Base-by-base conservation (phyloP, 2,113 vertebrate genomes). In the Mus musculus region DNA sequence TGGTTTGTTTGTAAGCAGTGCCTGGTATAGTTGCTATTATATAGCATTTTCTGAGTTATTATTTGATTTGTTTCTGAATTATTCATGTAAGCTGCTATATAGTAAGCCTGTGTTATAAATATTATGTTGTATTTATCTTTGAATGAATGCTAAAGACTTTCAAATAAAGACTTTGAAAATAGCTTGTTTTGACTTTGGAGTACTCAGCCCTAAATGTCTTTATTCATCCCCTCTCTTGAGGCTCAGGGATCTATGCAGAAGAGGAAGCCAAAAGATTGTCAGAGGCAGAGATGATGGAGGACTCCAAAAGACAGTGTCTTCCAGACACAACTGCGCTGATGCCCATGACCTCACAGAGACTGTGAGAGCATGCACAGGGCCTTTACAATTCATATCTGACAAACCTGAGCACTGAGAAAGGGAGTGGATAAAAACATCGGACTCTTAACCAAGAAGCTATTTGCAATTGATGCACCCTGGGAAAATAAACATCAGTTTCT, bases 71-170 rank as follows among this genome's bases (percentile, higher is more conserved):
- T 1, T 39, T 67, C 4, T 73, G 17, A 63, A 13, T 52, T 92
- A 63, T 19, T 63, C n/a, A 13, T 77, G 91, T 90, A 93, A 52
- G 46, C n/a, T 77, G 9, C 19, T 90, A 3, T 10, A 28, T n/a
- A 36, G 39, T 85, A 69, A 75, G 87, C 84, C 75, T 90, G 75
- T 92, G 61, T 89, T 88, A 49, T 90, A 36, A 84, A 67, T 61
- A 69, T 36, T 46, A 36, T 82, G 22, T 49, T 94, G n/a, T 71
- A 72, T 24, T 93, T 89, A n/a, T 77, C 2, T 78, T 81, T 94
- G 28, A 91, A 61, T 11, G 19, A 61, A 49, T 94, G 26, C 11
- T 56, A 94, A 75, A 52, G 3, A 24, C 12, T 93, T 61, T 30
- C 7, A 69, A 6, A n/a, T n/a, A n/a, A n/a, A n/a, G n/a, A n/a